Base-by-base conservation (phyloP, 2,113 vertebrate species). In the Calidris pugnax region DNA sequence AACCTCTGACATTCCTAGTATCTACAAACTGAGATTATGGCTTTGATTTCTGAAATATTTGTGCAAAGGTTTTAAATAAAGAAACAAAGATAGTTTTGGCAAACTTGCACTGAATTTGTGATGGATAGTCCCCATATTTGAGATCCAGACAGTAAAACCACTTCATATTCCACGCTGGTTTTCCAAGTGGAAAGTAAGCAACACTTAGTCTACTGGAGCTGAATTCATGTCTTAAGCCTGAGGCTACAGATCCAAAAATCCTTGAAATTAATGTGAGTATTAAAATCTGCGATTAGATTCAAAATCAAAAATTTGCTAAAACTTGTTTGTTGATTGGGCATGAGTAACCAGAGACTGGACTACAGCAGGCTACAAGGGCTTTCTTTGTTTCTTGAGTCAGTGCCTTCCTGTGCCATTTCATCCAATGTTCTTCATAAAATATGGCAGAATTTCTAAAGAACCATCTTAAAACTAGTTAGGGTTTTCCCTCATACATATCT, bases 1-100 rank as follows among this genome's bases (percentile, higher is more conserved):
- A 60, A 73, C 10, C 21, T 91, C 56, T 85, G 74, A 67, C 23
- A 50, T 50, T 53, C 23, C 13, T 60, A 55, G 33, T 24, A 67
- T 28, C 27, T 3, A 2, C 24, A 83, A 88, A 82, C 7, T 8
- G 6, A 59, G 33, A 80, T 22, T 33, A 76, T 17, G 14, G 30
- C 14, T 89, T 93, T 87, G 43, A 64, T 67, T 80, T 90, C 79
- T 77, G 68, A 92, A 80, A 79, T 20, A 13, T 57, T 85, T 69
- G 33, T 79, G 67, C 19, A 56, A 60, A 63, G 12, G 20, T 75
- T 74, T 89, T 59, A 12, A 55, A 89, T 62, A 39, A 78, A 75
- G 12, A 50, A 91, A 71, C 7, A 68, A 81, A 9, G 56, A 45
- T 3, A 5, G 4, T 47, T 91, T 63, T 67, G 45, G 23, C 9